Conservation (phyloP, 1,140 invertebrate species). For the Linepithema humile region DNA sequence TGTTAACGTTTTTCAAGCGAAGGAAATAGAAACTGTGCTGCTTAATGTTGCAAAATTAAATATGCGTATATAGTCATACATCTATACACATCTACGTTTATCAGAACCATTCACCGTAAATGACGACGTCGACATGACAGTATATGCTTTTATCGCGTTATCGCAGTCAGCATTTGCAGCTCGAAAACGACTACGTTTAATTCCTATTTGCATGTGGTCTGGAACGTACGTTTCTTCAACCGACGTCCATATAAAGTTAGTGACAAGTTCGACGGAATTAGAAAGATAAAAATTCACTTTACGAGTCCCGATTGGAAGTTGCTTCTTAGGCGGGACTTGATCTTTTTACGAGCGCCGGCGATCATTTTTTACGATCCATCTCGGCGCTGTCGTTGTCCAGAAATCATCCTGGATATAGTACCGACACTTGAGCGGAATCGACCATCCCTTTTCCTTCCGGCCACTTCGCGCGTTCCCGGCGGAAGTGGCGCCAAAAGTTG, state of each 20-base stretch:
- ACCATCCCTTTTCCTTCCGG: slow-evolving; percentile 52
- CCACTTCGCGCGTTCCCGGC: slow-evolving; percentile 6
- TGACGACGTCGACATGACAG: background rate
- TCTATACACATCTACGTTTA: background rate
- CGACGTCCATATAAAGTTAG: background rate
- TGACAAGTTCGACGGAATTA: background rate
- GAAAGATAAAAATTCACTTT: background rate
- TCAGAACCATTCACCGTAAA: background rate
- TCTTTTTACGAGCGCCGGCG: slow-evolving; percentile 59
- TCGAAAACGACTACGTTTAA: background rate
- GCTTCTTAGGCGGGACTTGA: slow-evolving; percentile 7
- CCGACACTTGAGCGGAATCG: slow-evolving; percentile 22
- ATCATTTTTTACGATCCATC: slow-evolving; percentile 69
- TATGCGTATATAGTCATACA: no score
- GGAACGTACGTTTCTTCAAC: background rate
- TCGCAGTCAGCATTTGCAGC: background rate
- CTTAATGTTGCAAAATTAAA: no score
- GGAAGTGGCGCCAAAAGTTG: slow-evolving; percentile 38
- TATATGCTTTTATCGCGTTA: background rate
- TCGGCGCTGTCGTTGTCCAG: slow-evolving; percentile 56
- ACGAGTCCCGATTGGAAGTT: background rate
- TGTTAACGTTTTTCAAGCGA: no score
- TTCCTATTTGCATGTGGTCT: background rate
- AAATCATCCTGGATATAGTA: slow-evolving; percentile 56
- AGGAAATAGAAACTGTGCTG: no score